Evolutionary conservation across 2,113 vertebrate genomes (phyloP).

Genomic region (Neogobius melanostomus): DNA sequence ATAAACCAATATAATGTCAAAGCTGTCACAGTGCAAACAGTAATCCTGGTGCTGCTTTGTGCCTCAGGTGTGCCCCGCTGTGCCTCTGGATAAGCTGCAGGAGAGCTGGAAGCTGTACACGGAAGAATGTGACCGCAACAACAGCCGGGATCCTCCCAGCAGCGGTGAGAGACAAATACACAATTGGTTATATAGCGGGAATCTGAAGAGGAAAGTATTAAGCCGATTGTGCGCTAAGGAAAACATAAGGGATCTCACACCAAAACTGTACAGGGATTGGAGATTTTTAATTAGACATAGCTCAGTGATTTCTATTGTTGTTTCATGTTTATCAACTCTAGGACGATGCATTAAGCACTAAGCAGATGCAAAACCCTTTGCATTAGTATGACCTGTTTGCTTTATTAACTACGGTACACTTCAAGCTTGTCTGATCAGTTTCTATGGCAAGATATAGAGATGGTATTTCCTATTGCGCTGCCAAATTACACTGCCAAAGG

Average conservation of each 20-base stretch:
- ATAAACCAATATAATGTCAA: not conserved
- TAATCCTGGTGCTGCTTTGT: not conserved
- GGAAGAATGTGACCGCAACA: conserved; percentile 73
- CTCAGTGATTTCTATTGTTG: not conserved
- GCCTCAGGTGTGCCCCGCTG: conserved; percentile 65
- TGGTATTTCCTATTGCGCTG: too few species aligned
- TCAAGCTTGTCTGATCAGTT: too few species aligned
- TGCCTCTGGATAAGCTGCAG: conserved; percentile 65
- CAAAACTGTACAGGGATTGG: not conserved
- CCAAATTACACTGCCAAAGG: too few species aligned
- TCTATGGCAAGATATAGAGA: too few species aligned
- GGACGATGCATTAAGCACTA: not conserved
- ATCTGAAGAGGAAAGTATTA: not conserved
- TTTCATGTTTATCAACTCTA: not conserved
- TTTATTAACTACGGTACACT: too few species aligned
- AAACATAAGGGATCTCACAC: not conserved
- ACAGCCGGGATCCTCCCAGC: conserved; percentile 58
- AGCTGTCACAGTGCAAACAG: not conserved
- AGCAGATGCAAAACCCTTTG: not conserved
- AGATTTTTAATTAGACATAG: not conserved
- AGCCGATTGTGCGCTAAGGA: not conserved
- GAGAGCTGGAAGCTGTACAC: conserved; percentile 71
- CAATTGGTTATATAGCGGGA: not conserved
- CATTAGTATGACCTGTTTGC: too few species aligned
- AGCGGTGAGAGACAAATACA: conserved; percentile 58